Conservation (phyloP, 2,888 invertebrate species). For the Zonitis immaculata region DNA sequence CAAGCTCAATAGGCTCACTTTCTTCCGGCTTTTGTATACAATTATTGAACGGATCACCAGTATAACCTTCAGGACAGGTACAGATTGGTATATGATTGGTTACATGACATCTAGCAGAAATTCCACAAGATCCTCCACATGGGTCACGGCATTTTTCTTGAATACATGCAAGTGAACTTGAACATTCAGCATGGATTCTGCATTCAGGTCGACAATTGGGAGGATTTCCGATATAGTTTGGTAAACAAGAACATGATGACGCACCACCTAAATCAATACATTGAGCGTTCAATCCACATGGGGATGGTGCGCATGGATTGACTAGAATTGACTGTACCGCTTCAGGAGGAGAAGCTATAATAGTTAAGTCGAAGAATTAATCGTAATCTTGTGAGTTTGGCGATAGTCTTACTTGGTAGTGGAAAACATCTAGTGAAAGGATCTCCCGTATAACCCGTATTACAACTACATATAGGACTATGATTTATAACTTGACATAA, state of each 20-base stretch:
- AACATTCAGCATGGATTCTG: slow-evolving; percentile 53
- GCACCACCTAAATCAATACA: slow-evolving; percentile 52
- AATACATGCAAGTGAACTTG: slow-evolving; percentile 52
- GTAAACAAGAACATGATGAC: slow-evolving; percentile 53
- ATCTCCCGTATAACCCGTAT: slow-evolving; percentile 65
- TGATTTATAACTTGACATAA: slow-evolving; percentile 71
- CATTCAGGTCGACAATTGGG: slow-evolving; percentile 56
- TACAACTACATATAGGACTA: slow-evolving; percentile 68
- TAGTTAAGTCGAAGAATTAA: neutral
- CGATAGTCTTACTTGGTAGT: slow-evolving; percentile 30
- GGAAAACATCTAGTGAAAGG: slow-evolving; percentile 63
- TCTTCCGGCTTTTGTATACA: slow-evolving; percentile 41
- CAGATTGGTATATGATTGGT: slow-evolving; percentile 65
- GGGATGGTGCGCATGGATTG: slow-evolving; percentile 55
- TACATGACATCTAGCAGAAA: slow-evolving; percentile 59
- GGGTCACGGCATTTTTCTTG: slow-evolving; percentile 60
- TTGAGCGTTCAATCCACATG: slow-evolving; percentile 56
- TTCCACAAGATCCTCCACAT: slow-evolving; percentile 61
- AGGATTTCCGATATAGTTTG: slow-evolving; percentile 51
- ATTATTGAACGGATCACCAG: slow-evolving; percentile 58
- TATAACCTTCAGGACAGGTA: slow-evolving; percentile 57
- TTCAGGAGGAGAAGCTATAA: neutral
- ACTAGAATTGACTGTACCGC: slow-evolving; percentile 34
- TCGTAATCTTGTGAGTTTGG: slow-evolving; percentile 16
- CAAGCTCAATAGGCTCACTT: slow-evolving; percentile 29